Percentiles rank a stretch among this genome's conserved stretches.
Conservation (phyloP, 2,888 invertebrate species). For the Drosophila cyrtoloma region DNA sequence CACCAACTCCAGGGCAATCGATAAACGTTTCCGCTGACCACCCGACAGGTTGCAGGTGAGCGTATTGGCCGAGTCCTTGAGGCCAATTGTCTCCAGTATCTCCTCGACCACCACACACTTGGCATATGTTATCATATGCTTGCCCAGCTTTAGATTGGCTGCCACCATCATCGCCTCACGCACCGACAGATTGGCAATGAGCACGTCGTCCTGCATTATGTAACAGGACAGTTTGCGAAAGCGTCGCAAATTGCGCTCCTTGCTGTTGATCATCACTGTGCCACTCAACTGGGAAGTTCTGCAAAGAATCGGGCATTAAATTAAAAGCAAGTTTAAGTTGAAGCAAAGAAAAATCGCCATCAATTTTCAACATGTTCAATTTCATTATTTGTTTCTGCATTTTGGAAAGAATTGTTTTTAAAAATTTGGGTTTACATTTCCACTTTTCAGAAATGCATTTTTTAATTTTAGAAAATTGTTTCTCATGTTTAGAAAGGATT, state of each 20-base stretch:
- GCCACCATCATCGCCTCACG: conserved; percentile 96
- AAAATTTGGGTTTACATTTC: too few species aligned
- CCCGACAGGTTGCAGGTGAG: conserved; percentile 93
- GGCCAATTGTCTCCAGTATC: conserved; percentile 93
- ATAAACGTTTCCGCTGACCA: conserved; percentile 95
- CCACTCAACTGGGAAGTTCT: conserved; percentile 95
- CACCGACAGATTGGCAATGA: conserved; percentile 95
- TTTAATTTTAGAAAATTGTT: not conserved
- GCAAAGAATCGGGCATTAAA: conserved; percentile 37
- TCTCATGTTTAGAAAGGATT: not conserved
- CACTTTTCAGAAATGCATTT: too few species aligned
- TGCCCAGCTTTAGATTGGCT: conserved; percentile 95
- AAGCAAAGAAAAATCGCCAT: too few species aligned
- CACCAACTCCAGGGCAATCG: conserved; percentile 96
- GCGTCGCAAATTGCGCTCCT: conserved; percentile 92
- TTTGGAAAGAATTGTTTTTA: too few species aligned
- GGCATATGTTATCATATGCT: conserved; percentile 89
- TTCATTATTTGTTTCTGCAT: too few species aligned
- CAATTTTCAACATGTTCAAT: too few species aligned
- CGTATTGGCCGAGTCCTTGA: conserved; percentile 92
- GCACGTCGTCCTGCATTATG: conserved; percentile 97
- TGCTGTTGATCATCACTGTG: conserved; percentile 94
- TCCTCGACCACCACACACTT: conserved; percentile 94
- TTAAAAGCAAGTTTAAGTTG: not conserved
- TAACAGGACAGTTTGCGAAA: conserved; percentile 98